Conservation (phyloP, 2,113 vertebrate species). For the Lasiurus borealis region DNA sequence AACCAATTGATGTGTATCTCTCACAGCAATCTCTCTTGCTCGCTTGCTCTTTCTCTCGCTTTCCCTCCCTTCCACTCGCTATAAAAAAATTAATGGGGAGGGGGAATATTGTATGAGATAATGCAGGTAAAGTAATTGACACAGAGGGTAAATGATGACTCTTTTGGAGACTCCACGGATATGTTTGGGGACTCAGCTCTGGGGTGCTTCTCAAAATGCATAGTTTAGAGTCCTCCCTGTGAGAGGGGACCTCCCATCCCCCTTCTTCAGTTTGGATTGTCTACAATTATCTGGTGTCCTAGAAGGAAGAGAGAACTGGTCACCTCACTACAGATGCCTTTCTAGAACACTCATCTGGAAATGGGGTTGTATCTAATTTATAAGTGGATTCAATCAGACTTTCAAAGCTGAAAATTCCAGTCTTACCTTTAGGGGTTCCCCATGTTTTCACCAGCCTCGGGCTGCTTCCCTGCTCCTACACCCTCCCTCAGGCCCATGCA, state of each 20-base stretch:
- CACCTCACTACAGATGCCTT: neutral
- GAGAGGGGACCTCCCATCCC: neutral
- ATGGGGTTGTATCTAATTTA: neutral
- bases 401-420: neutral
- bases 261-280: neutral
- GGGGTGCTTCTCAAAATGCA: neutral
- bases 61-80: too few relatives aligned
- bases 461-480: neutral
- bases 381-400: neutral
- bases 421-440: neutral
- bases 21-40: too few relatives aligned
- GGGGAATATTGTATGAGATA: neutral
- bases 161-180: neutral
- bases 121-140: neutral
- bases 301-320: neutral
- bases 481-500: neutral
- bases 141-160: neutral
- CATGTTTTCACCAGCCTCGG: neutral
- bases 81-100: too few relatives aligned
- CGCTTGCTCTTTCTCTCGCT: too few relatives aligned
- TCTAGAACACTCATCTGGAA: neutral
- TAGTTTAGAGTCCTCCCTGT: neutral
- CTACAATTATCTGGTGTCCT: neutral
- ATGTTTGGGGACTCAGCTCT: accelerated
- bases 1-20: too few relatives aligned